A percentile compares a stretch with the other conserved stretches of the same genome.
phyloP scores from a whole-genome alignment of 1,140 invertebrate genomes.

The Drosophila sulfurigaster region DNA sequence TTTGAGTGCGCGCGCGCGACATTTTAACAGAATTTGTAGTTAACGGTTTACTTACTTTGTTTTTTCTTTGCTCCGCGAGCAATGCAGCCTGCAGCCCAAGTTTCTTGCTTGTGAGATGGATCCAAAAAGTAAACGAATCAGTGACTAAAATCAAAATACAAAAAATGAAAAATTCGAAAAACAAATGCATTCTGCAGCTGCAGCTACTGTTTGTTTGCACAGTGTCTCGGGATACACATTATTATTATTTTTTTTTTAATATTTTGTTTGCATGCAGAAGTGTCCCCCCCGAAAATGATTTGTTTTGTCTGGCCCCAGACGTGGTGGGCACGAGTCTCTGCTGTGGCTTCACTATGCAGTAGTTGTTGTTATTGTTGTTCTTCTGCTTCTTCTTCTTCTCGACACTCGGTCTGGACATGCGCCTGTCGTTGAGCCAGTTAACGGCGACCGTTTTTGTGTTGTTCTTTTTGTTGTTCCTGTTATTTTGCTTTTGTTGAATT shows the following conservation, averaged over 20 bases:
- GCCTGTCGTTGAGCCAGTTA: conserved; percentile 19
- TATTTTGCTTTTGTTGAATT: conserved; percentile 29
- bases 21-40: conserved; percentile 17
- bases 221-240: conserved; percentile 55
- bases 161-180: too few species aligned
- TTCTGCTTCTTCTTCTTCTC: background rate
- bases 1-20: conserved; percentile 50
- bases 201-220: conserved; percentile 68
- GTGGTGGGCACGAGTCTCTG: conserved; percentile 30
- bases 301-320: conserved; percentile 74
- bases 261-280: conserved; percentile 61
- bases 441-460: background rate
- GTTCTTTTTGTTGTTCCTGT: conserved; percentile 4
- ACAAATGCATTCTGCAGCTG: conserved; percentile 25
- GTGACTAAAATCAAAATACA: conserved; percentile 5
- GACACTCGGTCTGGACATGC: conserved; percentile 32
- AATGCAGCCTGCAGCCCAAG: conserved; percentile 64
- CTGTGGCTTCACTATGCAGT: conserved; percentile 13
- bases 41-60: conserved; percentile 59
- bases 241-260: conserved; percentile 47
- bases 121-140: conserved; percentile 75
- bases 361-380: background rate
- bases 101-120: conserved; percentile 69
- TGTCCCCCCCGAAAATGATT: conserved; percentile 69
- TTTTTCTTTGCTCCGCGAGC: conserved; percentile 51